A percentile compares a stretch with the other conserved stretches of the same genome.
phyloP scores from a whole-genome alignment of 2,797 vertebrate species.

The Danio aesculapii region DNA sequence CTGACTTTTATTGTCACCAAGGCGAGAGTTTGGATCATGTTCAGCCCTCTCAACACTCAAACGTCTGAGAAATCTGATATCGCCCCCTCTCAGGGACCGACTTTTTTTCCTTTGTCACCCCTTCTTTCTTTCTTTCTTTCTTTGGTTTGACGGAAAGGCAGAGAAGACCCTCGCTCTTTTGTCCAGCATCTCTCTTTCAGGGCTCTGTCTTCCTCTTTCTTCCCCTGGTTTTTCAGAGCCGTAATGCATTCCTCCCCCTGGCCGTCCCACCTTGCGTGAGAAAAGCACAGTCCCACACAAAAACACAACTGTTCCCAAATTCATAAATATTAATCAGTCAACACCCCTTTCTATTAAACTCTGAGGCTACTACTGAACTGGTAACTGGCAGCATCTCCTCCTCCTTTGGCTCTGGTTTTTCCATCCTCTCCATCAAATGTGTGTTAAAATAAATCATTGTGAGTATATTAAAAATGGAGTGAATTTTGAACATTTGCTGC shows the following conservation, averaged over 20 bases:
- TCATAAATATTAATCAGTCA: constrained; percentile 74
- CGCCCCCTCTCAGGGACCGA: constrained; percentile 57
- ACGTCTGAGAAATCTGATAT: constrained; percentile 61
- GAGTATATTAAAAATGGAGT: background rate
- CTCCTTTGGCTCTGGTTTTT: background rate
- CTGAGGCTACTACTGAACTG: constrained; percentile 59
- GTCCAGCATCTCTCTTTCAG: constrained; percentile 63
- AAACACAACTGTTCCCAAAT: constrained; percentile 71
- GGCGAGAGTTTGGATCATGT: constrained; percentile 60
- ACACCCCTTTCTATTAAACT: constrained; percentile 68
- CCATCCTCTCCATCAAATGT: constrained; percentile 15
- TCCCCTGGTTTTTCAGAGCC: constrained; percentile 59
- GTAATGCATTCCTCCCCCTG: constrained; percentile 64
- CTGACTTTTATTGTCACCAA: constrained; percentile 55
- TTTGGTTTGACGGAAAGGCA: constrained; percentile 61
- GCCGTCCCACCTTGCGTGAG: constrained; percentile 65
- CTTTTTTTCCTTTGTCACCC: constrained; percentile 58
- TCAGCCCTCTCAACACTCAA: constrained; percentile 58
- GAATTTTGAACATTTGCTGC: background rate
- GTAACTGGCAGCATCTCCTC: constrained; percentile 54
- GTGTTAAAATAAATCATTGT: background rate
- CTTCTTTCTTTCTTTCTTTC: constrained; percentile 51
- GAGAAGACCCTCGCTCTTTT: constrained; percentile 58
- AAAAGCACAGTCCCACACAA: constrained; percentile 66
- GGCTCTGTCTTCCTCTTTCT: constrained; percentile 63